Evolutionary conservation across 2,888 invertebrate species (phyloP).

Genomic region (Germaria angustata): DNA sequence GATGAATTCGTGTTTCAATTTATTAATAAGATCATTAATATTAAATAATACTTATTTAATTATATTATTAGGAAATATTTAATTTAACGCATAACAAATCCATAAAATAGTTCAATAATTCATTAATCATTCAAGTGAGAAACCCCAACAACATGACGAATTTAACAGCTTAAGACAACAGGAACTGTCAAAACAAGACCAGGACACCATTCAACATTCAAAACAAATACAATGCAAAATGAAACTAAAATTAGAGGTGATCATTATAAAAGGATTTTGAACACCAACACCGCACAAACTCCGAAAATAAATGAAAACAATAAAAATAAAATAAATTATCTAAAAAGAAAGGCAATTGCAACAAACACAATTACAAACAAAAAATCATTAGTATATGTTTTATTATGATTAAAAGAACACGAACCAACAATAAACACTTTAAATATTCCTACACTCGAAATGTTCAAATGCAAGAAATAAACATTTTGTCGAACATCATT

Average conservation of each 20-base stretch:
- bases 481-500: constrained; percentile 78
- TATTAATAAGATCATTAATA: constrained; percentile 52
- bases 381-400: constrained; percentile 37
- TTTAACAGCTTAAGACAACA: constrained; percentile 59
- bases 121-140: constrained; percentile 72
- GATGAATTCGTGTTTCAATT: not conserved
- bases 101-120: constrained; percentile 69
- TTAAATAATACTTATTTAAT: constrained; percentile 54
- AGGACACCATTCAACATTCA: constrained; percentile 77
- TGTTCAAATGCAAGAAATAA: constrained; percentile 20
- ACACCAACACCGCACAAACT: constrained; percentile 48
- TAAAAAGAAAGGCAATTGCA: constrained; percentile 58
- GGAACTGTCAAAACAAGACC: constrained; percentile 79
- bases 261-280: constrained; percentile 37
- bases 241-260: constrained; percentile 6
- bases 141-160: constrained; percentile 29
- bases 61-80: constrained; percentile 58
- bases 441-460: constrained; percentile 15
- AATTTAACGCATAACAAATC: constrained; percentile 59
- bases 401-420: constrained; percentile 60
- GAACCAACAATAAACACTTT: constrained; percentile 61
- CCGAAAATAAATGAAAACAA: constrained; percentile 65
- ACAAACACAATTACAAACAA: constrained; percentile 14
- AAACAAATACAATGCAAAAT: constrained; percentile 72
- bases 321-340: constrained; percentile 67